Conservation (phyloP, 2,888 invertebrate genomes). For the Lumbricus terrestris region DNA sequence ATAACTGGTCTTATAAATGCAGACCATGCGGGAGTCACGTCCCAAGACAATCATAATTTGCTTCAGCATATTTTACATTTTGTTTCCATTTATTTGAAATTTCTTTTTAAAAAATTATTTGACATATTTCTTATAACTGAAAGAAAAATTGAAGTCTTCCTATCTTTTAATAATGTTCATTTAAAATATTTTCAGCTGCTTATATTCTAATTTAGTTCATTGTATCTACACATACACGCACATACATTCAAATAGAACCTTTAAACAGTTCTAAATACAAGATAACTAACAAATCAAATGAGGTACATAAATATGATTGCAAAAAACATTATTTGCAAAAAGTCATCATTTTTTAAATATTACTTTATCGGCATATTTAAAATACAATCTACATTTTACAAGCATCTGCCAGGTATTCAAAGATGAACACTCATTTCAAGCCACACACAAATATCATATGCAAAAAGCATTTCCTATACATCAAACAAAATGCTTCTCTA, state of each 20-base stretch:
- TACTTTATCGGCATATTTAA: neutral
- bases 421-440: too few species aligned
- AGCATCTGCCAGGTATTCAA: neutral
- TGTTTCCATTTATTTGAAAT: neutral
- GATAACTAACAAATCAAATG: too few species aligned
- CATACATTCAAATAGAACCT: too few species aligned
- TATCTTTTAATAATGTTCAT: neutral
- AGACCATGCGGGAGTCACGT: neutral
- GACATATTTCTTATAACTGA: neutral
- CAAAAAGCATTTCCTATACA: too few species aligned
- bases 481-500: neutral
- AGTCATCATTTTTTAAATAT: too few species aligned
- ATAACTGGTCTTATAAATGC: neutral
- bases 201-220: neutral
- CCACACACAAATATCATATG: too few species aligned
- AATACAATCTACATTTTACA: neutral
- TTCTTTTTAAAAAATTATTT: neutral
- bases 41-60: neutral
- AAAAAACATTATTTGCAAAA: too few species aligned
- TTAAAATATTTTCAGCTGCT: neutral
- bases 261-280: too few species aligned
- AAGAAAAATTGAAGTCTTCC: neutral
- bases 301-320: too few species aligned
- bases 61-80: neutral
- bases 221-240: too few species aligned